A percentile compares a stretch with the other conserved stretches of the same genome.
Evolutionary conservation across 2,797 vertebrate genomes (phyloP).

Genomic region (Mormyrus hasselquistii): DNA sequence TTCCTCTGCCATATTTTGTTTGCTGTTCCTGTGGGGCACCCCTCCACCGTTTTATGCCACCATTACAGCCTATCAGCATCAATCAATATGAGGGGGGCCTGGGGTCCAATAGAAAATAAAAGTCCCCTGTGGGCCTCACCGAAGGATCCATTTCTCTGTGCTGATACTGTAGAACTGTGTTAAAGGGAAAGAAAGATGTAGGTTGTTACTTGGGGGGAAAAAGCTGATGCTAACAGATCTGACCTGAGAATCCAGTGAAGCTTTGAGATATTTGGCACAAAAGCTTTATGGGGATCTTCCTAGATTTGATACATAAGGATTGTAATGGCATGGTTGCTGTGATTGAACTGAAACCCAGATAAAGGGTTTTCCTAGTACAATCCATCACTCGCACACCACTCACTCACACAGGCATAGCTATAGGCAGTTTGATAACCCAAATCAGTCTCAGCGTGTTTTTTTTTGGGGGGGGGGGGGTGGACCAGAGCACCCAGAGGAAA

Average conservation of each 20-base stretch:
- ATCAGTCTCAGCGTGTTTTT: not conserved
- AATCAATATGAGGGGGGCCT: not conserved
- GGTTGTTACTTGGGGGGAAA: not conserved
- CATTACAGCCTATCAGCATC: constrained; percentile 13
- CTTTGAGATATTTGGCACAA: not conserved
- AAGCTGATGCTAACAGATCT: not conserved
- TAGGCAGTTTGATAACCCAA: not conserved
- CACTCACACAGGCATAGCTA: not conserved
- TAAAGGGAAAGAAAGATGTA: not conserved
- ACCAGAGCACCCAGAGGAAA: not conserved
- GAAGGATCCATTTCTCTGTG: not conserved
- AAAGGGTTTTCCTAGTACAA: not conserved
- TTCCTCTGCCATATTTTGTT: not conserved
- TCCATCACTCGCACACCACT: not conserved
- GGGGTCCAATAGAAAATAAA: not conserved
- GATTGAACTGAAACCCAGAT: not conserved
- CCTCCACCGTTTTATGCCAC: not conserved
- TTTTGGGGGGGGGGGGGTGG: not conserved
- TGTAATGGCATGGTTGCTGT: not conserved
- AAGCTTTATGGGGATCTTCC: not conserved
- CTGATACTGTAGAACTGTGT: not conserved
- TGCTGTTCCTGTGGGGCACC: not conserved
- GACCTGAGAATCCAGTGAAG: not conserved
- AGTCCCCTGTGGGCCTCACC: not conserved
- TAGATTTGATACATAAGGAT: not conserved